A percentile compares a stretch with the other conserved stretches of the same genome.
Evolutionary conservation across 2,888 invertebrate species (phyloP).

Genomic region (Exocentrus adspersus): DNA sequence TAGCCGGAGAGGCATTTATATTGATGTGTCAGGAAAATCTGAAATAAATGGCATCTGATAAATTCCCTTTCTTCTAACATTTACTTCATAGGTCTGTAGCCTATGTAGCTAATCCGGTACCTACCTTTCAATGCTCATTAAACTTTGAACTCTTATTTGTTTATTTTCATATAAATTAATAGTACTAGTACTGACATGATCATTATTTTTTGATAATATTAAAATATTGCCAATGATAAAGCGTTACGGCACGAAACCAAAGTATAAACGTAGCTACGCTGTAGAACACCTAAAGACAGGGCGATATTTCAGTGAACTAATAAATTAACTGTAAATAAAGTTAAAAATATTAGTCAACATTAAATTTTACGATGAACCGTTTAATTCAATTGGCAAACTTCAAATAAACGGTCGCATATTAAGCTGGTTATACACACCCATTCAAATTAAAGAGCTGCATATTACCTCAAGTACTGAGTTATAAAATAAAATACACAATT

Average conservation of each 20-base stretch:
- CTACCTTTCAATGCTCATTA: too few species aligned
- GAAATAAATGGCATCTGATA: conserved; percentile 27
- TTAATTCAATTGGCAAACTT: conserved; percentile 52
- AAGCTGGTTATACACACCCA: conserved; percentile 43
- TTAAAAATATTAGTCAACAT: neutral
- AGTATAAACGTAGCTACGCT: too few species aligned
- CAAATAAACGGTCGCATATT: conserved; percentile 52
- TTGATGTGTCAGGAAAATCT: conserved; percentile 46
- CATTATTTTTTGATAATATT: too few species aligned
- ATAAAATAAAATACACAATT: conserved; percentile 56
- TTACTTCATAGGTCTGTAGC: conserved; percentile 15
- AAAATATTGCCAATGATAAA: too few species aligned
- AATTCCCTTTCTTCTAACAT: conserved; percentile 24
- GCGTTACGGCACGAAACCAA: too few species aligned
- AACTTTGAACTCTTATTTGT: too few species aligned
- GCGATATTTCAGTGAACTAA: too few species aligned
- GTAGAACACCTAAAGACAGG: too few species aligned
- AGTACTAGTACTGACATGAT: too few species aligned
- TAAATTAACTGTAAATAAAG: too few species aligned
- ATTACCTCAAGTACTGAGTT: conserved; percentile 51
- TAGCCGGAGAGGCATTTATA: conserved; percentile 51
- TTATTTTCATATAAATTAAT: too few species aligned
- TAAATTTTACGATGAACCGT: conserved; percentile 42
- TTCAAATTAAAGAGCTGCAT: conserved; percentile 49
- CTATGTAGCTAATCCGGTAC: neutral